Base-by-base conservation (phyloP, 2,797 vertebrate genomes). In the Parotocinclus haroldoi region DNA sequence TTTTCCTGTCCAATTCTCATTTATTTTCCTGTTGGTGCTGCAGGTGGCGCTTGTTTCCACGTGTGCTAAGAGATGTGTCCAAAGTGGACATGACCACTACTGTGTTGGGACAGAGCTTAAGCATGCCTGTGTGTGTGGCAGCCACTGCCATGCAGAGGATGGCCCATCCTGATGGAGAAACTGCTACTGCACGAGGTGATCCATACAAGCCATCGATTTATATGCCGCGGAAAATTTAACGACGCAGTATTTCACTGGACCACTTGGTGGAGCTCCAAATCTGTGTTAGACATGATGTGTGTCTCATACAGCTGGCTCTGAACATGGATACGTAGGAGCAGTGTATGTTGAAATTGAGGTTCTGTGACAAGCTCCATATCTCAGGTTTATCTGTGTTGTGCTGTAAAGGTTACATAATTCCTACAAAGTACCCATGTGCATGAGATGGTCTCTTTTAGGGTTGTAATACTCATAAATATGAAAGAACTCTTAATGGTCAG, bases 101-200 rank as follows among this genome's bases (percentile, higher is more conserved):
- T 0, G 76, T 97, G 0, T 80, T 99, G 69, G 96, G 96, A 0
- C 91, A 94, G 71, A 80, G 50, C 17, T 79, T 98, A 68, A 91
- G 87, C 81, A 88, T 98, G 93, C 96, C 96, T 0, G 44, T 99
- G 53, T 96, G 95, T 3, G 92, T 87, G 0, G 92, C 84, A 0
- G 91, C 96, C 0, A 99, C 96, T 0, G 96, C 96, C 0, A 97
- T 98, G 96, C 96, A 99, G 77, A 67, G 92, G 66, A 92, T 99
- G 96, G 96, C 96, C 63, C 94, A 99, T 0, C 81, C 86, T 0
- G 92, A 95, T 0, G 96, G 96, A 9, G 96, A 99, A 76, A 87
- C 69, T 0, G 96, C 96, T 0, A 96, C 95, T 0, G 92, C 91
- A 1, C 84, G 84, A 92, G 96, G 96, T 96, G 55, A 63, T 45